Evolutionary conservation across 2,113 vertebrate species (phyloP).

Genomic region (Protobothrops mucrosquamatus): DNA sequence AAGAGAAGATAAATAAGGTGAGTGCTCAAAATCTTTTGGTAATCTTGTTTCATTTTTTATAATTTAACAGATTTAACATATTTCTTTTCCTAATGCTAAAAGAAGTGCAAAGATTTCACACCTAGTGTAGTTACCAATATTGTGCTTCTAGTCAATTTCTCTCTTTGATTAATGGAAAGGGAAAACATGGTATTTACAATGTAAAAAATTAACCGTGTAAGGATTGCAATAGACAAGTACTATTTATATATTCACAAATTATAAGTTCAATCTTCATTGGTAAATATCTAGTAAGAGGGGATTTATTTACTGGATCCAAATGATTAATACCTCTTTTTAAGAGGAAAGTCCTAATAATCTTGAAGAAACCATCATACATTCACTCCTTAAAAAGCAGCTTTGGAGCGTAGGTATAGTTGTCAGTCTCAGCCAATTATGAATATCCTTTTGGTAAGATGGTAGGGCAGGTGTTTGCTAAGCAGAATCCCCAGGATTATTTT

Average conservation of each 20-base stretch:
- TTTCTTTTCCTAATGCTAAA: background rate
- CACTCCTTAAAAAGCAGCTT: background rate
- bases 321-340: background rate
- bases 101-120: background rate
- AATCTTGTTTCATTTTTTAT: slow-evolving; percentile 24
- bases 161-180: background rate
- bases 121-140: background rate
- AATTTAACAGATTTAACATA: background rate
- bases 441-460: no score
- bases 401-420: background rate
- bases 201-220: background rate
- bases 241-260: background rate
- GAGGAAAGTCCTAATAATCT: background rate
- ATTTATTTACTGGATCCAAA: background rate
- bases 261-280: background rate
- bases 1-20: slow-evolving; percentile 99
- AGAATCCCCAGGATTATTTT: background rate
- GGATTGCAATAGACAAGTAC: background rate
- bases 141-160: background rate
- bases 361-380: background rate
- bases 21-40: background rate
- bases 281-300: background rate
- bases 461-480: background rate
- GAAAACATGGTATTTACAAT: background rate
- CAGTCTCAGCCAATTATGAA: background rate